Conservation (phyloP, 64 coral and sea anemone genomes). For the Montipora foliosa region DNA sequence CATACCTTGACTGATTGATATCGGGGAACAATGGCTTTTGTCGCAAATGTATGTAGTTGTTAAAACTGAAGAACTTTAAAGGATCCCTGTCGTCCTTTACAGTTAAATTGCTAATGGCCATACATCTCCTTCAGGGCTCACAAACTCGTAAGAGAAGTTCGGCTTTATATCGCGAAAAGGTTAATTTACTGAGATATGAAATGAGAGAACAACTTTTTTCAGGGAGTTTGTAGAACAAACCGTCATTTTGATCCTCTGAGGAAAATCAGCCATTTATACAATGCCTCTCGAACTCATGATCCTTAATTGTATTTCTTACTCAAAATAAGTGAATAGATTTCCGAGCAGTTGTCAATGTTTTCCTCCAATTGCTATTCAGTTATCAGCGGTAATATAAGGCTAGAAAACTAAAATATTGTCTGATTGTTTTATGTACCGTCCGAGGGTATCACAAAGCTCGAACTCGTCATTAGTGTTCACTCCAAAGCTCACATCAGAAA, state of each 20-base stretch:
- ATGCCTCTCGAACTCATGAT: not conserved
- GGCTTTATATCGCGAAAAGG: not conserved
- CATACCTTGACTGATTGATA: no score
- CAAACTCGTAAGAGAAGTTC: not conserved
- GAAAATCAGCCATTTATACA: not conserved
- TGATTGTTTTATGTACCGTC: no score
- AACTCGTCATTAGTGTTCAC: no score
- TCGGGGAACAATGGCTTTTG: no score
- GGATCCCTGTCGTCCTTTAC: no score
- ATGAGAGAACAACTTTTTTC: not conserved
- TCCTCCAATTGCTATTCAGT: not conserved
- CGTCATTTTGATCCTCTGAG: not conserved
- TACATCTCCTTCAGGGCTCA: not conserved
- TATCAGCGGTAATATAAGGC: not conserved
- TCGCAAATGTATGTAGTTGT: no score
- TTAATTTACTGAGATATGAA: not conserved
- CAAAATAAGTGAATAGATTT: not conserved
- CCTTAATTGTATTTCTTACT: not conserved
- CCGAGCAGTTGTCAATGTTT: not conserved
- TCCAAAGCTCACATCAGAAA: no score
- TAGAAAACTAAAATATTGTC: not conserved
- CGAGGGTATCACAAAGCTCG: no score
- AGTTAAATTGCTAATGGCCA: no score
- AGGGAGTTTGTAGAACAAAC: not conserved
- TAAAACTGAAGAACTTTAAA: no score